A percentile compares a stretch with the other conserved stretches of the same genome.
phyloP scores from a whole-genome alignment of 2,797 vertebrate species.

The Halcyon smyrnensis region DNA sequence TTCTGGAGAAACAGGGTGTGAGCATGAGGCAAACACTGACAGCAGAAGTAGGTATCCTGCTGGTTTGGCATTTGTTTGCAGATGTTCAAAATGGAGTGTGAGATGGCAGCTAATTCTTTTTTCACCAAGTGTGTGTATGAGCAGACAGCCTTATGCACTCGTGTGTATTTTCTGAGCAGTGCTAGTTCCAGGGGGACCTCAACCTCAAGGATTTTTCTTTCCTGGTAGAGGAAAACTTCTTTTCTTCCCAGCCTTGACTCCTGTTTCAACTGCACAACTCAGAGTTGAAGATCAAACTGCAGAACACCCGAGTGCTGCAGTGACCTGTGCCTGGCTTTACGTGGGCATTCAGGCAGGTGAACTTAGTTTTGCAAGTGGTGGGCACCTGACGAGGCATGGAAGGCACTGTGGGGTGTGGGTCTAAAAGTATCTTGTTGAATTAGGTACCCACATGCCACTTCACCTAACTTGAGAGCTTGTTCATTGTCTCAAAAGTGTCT shows the following conservation, averaged over 20 bases:
- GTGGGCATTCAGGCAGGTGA: not conserved
- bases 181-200: not conserved
- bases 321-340: not conserved
- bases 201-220: not conserved
- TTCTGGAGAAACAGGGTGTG: not conserved
- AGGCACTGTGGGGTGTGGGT: not conserved
- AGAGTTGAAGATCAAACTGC: not conserved
- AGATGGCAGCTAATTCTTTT: not conserved
- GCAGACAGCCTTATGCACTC: not conserved
- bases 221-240: not conserved
- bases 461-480: not conserved
- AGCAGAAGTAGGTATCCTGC: conserved; percentile 12
- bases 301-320: not conserved
- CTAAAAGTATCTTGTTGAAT: not conserved
- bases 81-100: not conserved
- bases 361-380: not conserved
- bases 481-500: not conserved
- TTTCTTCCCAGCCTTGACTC: not conserved
- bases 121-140: not conserved
- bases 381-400: not conserved
- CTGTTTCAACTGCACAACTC: not conserved
- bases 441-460: not conserved
- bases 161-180: too few relatives aligned
- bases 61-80: conserved; percentile 26
- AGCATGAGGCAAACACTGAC: not conserved